Evolutionary conservation across 2,797 vertebrate species (phyloP).

Genomic region (Halcyon badia): DNA sequence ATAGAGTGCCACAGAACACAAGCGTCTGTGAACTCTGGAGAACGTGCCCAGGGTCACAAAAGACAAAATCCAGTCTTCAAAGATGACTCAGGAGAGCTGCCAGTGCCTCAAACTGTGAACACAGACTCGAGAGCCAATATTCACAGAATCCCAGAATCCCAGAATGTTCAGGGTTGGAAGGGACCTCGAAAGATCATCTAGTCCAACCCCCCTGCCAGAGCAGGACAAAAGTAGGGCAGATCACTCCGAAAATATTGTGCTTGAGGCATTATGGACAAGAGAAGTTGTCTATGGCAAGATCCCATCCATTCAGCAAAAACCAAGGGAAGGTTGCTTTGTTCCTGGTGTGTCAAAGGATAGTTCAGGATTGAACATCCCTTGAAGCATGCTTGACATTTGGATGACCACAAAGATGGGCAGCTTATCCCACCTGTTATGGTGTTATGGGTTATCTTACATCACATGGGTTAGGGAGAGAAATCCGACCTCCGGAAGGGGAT

Average conservation of each 20-base stretch:
- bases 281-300: neutral
- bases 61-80: neutral
- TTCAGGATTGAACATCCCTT: neutral
- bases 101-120: neutral
- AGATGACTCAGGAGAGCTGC: neutral
- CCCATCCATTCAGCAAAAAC: neutral
- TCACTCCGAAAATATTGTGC: neutral
- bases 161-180: no score
- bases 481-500: rapidly evolving
- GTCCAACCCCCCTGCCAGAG: no score
- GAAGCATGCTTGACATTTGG: neutral
- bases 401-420: neutral
- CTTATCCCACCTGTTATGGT: neutral
- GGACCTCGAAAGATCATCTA: no score
- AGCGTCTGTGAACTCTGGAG: neutral
- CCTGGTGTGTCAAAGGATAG: neutral
- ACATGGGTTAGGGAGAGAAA: neutral
- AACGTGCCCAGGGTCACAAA: rapidly evolving
- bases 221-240: no score
- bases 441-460: neutral
- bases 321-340: neutral
- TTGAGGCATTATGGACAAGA: neutral
- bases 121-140: neutral
- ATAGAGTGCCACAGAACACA: neutral
- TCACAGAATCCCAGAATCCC: no score